phyloP scores from a whole-genome alignment of 1,140 invertebrate genomes.

The Holotrichia oblita region DNA sequence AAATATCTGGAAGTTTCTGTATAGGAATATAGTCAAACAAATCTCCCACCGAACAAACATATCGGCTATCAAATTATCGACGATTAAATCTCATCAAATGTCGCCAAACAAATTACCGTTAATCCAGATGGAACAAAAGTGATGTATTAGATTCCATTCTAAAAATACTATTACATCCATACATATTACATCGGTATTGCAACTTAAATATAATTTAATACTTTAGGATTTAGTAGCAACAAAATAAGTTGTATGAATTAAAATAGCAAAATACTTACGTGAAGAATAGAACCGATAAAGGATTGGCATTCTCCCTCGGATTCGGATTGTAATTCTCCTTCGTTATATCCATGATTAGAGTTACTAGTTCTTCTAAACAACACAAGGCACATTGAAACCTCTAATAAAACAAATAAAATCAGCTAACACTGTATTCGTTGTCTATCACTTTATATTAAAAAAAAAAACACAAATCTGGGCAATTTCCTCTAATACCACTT shows the following conservation, averaged over 20 bases:
- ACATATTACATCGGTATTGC: no score
- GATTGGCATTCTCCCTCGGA: conserved; percentile 56
- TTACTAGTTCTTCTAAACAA: not conserved
- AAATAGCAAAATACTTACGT: conserved; percentile 53
- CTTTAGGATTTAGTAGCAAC: no score
- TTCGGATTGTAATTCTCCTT: conserved; percentile 56
- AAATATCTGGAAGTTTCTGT: no score
- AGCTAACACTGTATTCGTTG: not conserved
- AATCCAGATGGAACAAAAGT: no score
- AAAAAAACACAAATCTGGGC: not conserved
- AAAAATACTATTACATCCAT: no score
- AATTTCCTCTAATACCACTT: not conserved
- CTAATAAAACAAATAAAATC: not conserved
- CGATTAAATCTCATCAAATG: no score
- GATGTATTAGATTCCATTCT: no score
- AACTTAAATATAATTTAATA: no score
- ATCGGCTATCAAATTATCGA: no score
- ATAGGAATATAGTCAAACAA: no score
- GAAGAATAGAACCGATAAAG: conserved; percentile 55
- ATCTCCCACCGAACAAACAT: no score
- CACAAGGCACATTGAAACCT: conserved; percentile 20
- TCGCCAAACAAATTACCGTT: no score
- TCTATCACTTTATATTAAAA: conserved; percentile 26
- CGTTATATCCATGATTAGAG: conserved; percentile 53
- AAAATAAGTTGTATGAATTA: not conserved